Conservation (phyloP, 2,113 vertebrate genomes). For the Microtus montanus region DNA sequence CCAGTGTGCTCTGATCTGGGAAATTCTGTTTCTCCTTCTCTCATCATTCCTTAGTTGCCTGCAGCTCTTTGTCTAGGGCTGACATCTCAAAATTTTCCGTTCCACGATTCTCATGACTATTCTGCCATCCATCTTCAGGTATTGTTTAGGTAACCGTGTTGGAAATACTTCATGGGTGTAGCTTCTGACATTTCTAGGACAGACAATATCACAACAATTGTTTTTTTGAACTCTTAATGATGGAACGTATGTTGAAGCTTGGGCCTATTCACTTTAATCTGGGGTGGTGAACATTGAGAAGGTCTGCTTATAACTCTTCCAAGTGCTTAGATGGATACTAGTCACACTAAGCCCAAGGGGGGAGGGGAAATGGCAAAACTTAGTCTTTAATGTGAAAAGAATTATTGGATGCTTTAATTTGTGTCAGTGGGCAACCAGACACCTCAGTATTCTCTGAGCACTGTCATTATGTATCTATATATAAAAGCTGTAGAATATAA, state of each 20-base stretch:
- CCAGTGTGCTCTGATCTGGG: background rate
- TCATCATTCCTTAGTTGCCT: background rate
- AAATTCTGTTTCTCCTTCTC: background rate
- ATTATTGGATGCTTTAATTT: constrained; percentile 44
- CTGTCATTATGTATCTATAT: background rate
- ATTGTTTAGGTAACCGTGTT: background rate
- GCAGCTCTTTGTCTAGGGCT: background rate
- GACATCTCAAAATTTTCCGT: background rate
- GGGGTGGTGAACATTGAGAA: background rate
- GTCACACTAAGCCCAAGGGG: background rate
- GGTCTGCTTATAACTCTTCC: background rate
- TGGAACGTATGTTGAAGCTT: background rate
- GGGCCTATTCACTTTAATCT: background rate
- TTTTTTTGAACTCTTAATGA: background rate
- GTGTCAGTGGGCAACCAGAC: background rate
- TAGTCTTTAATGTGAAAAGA: constrained; percentile 30
- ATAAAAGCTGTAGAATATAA: background rate
- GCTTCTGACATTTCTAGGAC: background rate
- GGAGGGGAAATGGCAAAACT: background rate
- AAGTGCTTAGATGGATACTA: background rate
- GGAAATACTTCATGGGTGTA: background rate
- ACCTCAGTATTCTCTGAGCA: background rate
- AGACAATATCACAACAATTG: background rate
- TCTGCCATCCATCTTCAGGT: background rate
- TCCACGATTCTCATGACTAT: background rate